phyloP scores from a whole-genome alignment of 1,140 invertebrate species.

The Platyscapa corneri region DNA sequence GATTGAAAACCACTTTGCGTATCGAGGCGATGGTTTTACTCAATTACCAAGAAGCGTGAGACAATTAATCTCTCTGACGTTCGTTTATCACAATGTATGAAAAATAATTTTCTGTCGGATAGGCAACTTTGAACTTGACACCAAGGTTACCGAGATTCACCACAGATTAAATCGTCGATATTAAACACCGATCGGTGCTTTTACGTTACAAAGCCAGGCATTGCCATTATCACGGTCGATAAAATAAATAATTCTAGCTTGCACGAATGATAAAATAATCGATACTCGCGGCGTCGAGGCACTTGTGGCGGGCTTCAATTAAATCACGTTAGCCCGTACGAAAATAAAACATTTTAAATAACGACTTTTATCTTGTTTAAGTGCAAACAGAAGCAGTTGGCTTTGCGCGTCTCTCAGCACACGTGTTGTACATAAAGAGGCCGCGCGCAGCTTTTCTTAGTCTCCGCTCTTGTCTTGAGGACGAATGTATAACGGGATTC shows the following conservation, averaged over 20 bases:
- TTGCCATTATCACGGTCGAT: background rate
- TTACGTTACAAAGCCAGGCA: too few species aligned
- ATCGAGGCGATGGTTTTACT: too few species aligned
- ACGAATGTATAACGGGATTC: slow-evolving; percentile 26
- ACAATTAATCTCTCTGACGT: background rate
- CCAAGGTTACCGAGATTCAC: background rate
- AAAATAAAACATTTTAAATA: background rate
- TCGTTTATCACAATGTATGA: background rate
- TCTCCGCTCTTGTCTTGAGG: slow-evolving; percentile 19
- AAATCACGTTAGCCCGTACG: background rate
- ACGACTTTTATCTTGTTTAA: background rate
- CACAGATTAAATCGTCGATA: too few species aligned
- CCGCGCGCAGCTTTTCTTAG: slow-evolving; percentile 13
- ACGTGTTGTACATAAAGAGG: slow-evolving; percentile 12
- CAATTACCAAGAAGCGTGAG: background rate
- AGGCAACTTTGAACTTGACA: background rate
- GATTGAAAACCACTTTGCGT: background rate
- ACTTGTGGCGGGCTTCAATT: background rate
- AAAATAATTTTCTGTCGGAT: background rate
- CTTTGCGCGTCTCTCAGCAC: background rate
- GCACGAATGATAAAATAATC: background rate
- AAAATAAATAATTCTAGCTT: background rate
- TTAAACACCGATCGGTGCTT: too few species aligned
- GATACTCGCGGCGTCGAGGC: background rate
- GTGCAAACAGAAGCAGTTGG: background rate